Conservation (phyloP, 2,113 vertebrate species). For the Neotragus moschatus region DNA sequence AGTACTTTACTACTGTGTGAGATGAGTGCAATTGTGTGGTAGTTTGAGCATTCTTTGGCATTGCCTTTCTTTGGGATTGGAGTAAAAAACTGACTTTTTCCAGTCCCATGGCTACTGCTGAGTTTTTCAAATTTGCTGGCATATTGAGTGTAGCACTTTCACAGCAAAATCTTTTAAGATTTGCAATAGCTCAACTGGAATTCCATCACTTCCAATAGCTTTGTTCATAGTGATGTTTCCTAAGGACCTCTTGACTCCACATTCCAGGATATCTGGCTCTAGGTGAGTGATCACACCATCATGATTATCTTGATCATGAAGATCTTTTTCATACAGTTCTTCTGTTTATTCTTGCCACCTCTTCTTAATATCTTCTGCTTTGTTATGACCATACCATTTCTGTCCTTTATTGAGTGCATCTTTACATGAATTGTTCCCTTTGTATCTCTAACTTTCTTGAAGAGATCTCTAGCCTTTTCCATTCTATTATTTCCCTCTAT, state of each 20-base stretch:
- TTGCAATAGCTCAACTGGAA: background rate
- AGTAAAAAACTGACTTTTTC: background rate
- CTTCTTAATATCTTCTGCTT: background rate
- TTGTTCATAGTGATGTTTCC: background rate
- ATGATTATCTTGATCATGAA: background rate
- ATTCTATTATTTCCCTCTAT: background rate
- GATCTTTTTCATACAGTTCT: background rate
- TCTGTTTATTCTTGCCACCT: background rate
- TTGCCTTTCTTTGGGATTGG: background rate
- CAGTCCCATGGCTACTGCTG: background rate
- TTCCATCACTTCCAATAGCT: background rate
- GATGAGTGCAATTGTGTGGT: background rate
- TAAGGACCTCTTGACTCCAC: background rate
- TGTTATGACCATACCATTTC: background rate
- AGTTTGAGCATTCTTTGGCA: background rate
- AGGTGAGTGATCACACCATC: background rate
- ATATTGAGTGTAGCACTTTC: background rate
- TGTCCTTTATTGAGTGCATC: background rate
- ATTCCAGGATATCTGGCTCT: background rate
- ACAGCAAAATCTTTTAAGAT: background rate
- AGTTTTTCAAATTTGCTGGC: background rate
- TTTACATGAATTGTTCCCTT: background rate
- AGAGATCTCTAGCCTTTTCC: background rate
- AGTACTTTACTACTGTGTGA: background rate
- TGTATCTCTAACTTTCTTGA: background rate